phyloP scores from a whole-genome alignment of 2,888 invertebrate genomes.

The Melinopterus prodromus region DNA sequence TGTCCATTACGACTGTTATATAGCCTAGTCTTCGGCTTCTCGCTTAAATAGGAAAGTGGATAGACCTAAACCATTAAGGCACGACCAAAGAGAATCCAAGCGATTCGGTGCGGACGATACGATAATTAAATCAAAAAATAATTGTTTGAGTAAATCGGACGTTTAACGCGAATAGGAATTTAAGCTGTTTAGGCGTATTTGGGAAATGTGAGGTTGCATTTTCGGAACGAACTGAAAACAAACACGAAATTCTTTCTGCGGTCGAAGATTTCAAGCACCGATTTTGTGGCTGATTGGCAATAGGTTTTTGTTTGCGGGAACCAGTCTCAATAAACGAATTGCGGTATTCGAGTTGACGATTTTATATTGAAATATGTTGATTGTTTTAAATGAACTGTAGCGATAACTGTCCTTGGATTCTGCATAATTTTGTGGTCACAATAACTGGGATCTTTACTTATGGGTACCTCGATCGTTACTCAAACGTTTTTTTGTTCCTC shows the following conservation, averaged over 20 bases:
- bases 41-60: conserved; percentile 4
- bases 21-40: not conserved
- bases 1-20: not conserved
- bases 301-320: not conserved
- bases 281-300: not conserved
- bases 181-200: not conserved
- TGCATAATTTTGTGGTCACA: no score
- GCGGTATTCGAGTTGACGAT: not conserved
- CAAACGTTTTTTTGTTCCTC: no score
- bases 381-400: not conserved
- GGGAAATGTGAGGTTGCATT: not conserved
- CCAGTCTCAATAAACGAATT: not conserved
- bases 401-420: not conserved
- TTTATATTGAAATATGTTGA: not conserved
- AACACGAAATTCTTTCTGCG: not conserved
- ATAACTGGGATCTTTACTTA: no score
- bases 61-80: not conserved
- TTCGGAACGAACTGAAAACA: not conserved
- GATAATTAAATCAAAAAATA: conserved; percentile 4
- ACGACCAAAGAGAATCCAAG: not conserved
- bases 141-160: not conserved
- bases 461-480: no score
- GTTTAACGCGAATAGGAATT: not conserved
- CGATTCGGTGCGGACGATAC: not conserved
- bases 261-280: not conserved